phyloP scores from a whole-genome alignment of 2,888 invertebrate genomes.

The Metallyticus violacea region DNA sequence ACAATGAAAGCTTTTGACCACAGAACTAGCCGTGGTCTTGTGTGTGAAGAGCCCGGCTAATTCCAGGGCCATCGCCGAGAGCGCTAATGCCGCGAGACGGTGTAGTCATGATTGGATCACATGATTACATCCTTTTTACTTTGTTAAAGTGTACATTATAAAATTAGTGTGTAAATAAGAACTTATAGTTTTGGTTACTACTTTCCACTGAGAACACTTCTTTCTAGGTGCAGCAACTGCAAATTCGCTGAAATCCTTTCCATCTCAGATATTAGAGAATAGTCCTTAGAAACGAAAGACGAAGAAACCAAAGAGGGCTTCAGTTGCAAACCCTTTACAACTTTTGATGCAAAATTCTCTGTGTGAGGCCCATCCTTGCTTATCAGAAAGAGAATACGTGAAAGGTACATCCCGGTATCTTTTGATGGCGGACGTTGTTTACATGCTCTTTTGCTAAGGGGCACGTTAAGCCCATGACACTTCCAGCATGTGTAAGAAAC shows the following conservation, averaged over 20 bases:
- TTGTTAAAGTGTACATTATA: too few species aligned
- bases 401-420: neutral
- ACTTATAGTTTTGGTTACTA: too few species aligned
- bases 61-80: too few species aligned
- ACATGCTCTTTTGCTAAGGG: neutral
- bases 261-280: neutral
- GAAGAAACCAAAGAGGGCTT: neutral
- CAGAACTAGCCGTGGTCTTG: too few species aligned
- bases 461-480: neutral
- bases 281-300: neutral
- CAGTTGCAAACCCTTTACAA: neutral
- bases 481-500: neutral
- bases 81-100: too few species aligned
- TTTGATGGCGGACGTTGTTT: neutral
- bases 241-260: neutral
- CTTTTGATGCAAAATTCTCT: neutral
- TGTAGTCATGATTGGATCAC: too few species aligned
- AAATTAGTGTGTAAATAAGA: too few species aligned
- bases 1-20: too few species aligned
- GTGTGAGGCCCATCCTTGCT: neutral
- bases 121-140: too few species aligned
- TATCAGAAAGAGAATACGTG: neutral
- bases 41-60: too few species aligned
- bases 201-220: too few species aligned
- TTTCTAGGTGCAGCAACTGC: too few species aligned